Conservation (phyloP, 2,797 vertebrate genomes). For the Ciconia nigra region DNA sequence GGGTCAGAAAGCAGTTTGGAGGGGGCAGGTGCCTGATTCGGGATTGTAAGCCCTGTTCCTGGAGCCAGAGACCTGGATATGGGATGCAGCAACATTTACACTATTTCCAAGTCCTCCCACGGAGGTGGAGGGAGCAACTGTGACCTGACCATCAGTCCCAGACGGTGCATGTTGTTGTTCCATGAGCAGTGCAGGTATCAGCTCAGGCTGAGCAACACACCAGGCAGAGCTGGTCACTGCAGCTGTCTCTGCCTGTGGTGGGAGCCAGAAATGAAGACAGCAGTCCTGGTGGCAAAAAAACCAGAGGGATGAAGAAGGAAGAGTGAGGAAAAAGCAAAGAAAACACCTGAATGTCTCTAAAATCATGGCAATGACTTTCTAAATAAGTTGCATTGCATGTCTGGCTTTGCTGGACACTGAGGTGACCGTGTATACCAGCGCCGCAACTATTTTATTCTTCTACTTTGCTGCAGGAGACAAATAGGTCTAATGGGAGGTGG, state of each 20-base stretch:
- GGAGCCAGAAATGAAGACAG: background rate
- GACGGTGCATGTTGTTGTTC: background rate
- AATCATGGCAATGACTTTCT: background rate
- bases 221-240: background rate
- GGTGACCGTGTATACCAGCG: accelerated
- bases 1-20: background rate
- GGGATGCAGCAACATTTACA: background rate
- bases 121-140: background rate
- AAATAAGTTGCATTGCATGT: background rate
- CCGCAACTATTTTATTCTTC: background rate
- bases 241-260: background rate
- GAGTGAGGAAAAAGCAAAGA: background rate
- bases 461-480: background rate
- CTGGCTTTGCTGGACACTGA: background rate
- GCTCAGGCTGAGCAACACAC: background rate
- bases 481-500: background rate
- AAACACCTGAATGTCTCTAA: background rate
- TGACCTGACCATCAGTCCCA: background rate
- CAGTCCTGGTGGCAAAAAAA: background rate
- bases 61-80: background rate
- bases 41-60: background rate
- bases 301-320: background rate
- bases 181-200: accelerated
- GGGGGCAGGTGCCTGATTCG: background rate
- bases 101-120: background rate